These are phyloP conservation scores for Serilophus lunatus DNA, from an alignment of 2,113 vertebrate species.

Conservation along the genomic window DNA sequence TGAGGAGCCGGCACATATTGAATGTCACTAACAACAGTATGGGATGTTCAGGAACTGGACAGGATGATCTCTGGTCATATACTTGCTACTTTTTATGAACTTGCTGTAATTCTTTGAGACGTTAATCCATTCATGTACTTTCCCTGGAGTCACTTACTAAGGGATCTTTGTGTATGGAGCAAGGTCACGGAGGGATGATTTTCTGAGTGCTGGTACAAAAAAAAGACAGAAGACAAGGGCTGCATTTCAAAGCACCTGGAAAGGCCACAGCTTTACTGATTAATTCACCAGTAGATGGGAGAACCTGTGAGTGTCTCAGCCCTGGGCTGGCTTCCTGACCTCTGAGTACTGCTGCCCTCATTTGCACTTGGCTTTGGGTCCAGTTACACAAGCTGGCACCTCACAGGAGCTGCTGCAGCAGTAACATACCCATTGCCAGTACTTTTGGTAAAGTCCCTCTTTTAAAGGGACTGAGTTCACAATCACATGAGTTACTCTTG, in stretches of 20 bases:
- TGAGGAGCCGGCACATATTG: neutral
- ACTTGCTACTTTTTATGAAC: neutral
- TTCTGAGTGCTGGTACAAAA: neutral
- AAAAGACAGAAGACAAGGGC: neutral
- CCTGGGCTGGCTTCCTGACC: neutral
- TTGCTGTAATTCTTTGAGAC: neutral
- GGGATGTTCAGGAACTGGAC: neutral
- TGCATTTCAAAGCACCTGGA: slow-evolving; percentile 17
- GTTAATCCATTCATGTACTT: neutral
- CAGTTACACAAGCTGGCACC: neutral
- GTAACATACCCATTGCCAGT: neutral
- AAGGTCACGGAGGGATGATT: neutral
- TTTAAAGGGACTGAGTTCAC: neutral
- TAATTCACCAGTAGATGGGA: neutral
- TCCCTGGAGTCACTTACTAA: neutral
- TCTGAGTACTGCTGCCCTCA: neutral
- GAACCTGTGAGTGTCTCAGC: neutral
- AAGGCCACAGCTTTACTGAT: neutral
- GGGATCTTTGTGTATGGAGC: neutral
- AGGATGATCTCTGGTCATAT: neutral
- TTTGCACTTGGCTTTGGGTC: neutral
- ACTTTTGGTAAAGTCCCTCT: neutral
- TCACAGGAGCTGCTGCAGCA: neutral
- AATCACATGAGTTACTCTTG: neutral
- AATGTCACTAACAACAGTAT: neutral